Conservation (phyloP, 2,113 vertebrate species). For the Menura novaehollandiae region DNA sequence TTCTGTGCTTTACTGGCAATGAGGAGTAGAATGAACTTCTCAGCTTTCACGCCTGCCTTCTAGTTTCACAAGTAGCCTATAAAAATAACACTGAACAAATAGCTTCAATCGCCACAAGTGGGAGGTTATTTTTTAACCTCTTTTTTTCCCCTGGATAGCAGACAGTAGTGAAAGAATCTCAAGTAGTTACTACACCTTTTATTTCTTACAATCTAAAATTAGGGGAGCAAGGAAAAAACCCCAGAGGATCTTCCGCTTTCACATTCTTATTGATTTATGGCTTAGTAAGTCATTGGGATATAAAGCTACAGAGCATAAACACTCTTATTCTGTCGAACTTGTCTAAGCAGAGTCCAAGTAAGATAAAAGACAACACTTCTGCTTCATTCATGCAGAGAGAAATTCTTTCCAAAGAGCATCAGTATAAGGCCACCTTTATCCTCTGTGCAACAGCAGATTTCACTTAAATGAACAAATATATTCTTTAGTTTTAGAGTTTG, state of each 20-base stretch:
- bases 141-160: neutral
- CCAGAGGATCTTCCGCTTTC: neutral
- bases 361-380: neutral
- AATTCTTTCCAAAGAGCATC: neutral
- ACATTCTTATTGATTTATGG: neutral
- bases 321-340: neutral
- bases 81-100: conserved; percentile 29
- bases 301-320: neutral
- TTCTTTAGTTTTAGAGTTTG: neutral
- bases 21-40: neutral
- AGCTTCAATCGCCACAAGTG: neutral
- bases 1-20: neutral
- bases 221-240: neutral
- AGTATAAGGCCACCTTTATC: neutral
- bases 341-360: neutral
- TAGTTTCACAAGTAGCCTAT: conserved; percentile 2
- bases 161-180: neutral
- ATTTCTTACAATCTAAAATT: neutral
- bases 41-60: neutral
- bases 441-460: neutral
- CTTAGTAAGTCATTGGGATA: neutral
- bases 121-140: neutral
- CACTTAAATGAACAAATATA: neutral
- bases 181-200: neutral
- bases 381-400: neutral